A percentile compares a stretch with the other conserved stretches of the same genome.
These are phyloP conservation scores for Macrophya annulata DNA, from an alignment of 2,888 invertebrate species.

Conservation along the genomic window DNA sequence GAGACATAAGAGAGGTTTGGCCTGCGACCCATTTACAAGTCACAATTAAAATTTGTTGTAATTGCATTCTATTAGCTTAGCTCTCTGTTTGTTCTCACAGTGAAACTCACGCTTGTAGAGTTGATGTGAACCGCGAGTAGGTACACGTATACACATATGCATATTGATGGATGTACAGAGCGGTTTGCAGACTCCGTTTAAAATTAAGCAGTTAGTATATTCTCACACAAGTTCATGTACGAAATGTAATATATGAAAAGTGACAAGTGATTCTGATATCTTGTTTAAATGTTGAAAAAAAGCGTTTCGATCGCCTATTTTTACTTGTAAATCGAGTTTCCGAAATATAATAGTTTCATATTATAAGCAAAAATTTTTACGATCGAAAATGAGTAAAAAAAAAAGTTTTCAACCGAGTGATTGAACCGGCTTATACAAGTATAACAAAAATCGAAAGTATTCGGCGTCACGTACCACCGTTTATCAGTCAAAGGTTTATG, in stretches of 20 bases:
- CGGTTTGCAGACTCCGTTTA: background rate
- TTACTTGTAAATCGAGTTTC: background rate
- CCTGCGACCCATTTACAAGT: slow-evolving; percentile 22
- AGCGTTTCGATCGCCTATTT: too few relatives aligned
- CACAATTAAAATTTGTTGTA: slow-evolving; percentile 15
- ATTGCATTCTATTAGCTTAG: slow-evolving; percentile 38
- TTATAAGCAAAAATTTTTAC: background rate
- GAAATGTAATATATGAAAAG: background rate
- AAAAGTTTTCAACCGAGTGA: background rate
- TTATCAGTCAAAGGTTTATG: slow-evolving; percentile 10
- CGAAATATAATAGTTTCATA: background rate
- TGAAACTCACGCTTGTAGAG: background rate
- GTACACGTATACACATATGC: background rate
- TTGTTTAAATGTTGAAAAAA: background rate
- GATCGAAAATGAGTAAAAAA: background rate
- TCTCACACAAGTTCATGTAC: slow-evolving; percentile 9
- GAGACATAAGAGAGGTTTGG: slow-evolving; percentile 2
- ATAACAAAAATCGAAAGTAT: slow-evolving; percentile 21
- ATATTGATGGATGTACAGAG: background rate
- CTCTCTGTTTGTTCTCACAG: slow-evolving; percentile 41
- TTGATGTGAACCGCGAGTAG: background rate
- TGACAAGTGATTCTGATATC: background rate
- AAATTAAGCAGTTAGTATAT: background rate
- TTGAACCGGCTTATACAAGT: background rate
- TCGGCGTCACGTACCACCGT: background rate